Evolutionary conservation across 2,888 invertebrate species (phyloP), one percentile per base, ranked within the genome.

Genomic region (Eumacrocentrus americanus): DNA sequence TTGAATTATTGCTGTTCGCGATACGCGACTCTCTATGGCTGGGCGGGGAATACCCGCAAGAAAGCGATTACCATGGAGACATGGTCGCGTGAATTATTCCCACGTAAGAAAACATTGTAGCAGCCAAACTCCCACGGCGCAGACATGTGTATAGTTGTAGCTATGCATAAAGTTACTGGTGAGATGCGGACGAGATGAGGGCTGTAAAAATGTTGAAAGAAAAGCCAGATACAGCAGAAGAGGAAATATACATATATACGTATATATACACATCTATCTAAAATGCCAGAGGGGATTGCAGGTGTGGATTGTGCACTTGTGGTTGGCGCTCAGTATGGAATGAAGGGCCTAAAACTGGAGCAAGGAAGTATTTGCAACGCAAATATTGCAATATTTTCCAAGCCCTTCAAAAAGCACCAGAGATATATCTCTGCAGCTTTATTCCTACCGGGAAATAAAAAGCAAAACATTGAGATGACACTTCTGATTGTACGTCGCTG

Each of bases 1-100:
- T 66, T 66, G 66, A 63, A 66, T 67, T 62, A 63, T 67, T 61
- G 63, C 63, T 40, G 60, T 56, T 60, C 50, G 42, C 61, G 60
- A 65, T 63, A 60, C 56, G 61, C n/a, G n/a, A n/a, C n/a, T n/a
- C n/a, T n/a, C n/a, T n/a, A n/a, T n/a, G n/a, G n/a, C n/a, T n/a
- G n/a, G n/a, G n/a, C n/a, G n/a, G n/a, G n/a, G n/a, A n/a, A n/a
- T n/a, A n/a, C n/a, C n/a, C 53, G 61, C 65, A 64, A 67, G 65
- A 67, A 67, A 65, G 58, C 62, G 65, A 67, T 67, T 67, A 67
- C 60, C 54, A 52, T 48, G 55, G 61, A 59, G 56, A 60, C 61
- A 46, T 58, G 62, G 54, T 48, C 16, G 48, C 50, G 60, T 67
- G 63, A 65, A 67, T 65, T 67, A 67, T 65, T 62, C 54, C 48